Conservation (phyloP, 1,140 invertebrate genomes). For the Myzus persicae region DNA sequence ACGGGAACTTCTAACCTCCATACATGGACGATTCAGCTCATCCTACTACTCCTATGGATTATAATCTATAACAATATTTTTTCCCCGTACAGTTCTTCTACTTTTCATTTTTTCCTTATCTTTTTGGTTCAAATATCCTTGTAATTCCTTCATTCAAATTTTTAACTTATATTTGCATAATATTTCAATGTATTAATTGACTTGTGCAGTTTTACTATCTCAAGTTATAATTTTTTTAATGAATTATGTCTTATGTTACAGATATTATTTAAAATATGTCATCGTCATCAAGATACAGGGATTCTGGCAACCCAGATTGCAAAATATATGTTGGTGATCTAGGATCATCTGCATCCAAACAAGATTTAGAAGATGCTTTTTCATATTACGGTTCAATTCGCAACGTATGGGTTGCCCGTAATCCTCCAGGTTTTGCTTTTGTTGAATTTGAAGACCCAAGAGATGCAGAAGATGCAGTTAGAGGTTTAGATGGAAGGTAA, state of each 20-base stretch:
- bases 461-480: conserved; percentile 92
- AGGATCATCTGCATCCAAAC: conserved; percentile 80
- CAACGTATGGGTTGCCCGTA: conserved; percentile 94
- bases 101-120: no score
- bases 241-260: background rate
- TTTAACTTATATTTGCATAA: no score
- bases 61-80: no score
- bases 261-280: conserved; percentile 24
- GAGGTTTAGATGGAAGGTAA: conserved; percentile 75
- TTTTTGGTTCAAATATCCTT: no score
- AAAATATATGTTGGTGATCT: conserved; percentile 98
- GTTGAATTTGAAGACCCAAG: conserved; percentile 91
- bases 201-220: no score
- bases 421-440: conserved; percentile 93
- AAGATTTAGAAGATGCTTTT: conserved; percentile 92
- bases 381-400: conserved; percentile 91
- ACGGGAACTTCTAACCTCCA: background rate
- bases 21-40: no score
- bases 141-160: no score
- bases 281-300: conserved; percentile 61
- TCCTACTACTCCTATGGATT: no score
- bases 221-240: background rate
- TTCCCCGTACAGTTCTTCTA: no score
- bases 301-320: conserved; percentile 73
- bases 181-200: no score